phyloP scores from a whole-genome alignment of 2,797 vertebrate species.

The Potorous gilbertii region DNA sequence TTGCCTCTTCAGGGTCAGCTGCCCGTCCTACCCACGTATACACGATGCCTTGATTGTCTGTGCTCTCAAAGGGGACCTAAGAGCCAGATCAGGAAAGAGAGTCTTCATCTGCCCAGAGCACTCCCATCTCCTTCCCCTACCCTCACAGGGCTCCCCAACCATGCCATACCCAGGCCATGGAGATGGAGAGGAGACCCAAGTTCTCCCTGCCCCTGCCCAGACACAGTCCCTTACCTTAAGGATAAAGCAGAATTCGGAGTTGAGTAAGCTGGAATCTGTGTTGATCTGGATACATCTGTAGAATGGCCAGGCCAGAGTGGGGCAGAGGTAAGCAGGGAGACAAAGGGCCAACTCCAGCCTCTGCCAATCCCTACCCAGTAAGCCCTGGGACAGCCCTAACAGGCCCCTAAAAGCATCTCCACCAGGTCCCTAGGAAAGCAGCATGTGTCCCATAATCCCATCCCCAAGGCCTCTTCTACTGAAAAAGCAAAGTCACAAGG shows the following conservation, averaged over 20 bases:
- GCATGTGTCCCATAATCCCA: too few relatives aligned
- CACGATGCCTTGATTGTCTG: conserved; percentile 98
- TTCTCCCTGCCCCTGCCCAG: neutral
- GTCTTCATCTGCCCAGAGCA: neutral
- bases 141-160: neutral
- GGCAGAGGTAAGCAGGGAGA: neutral
- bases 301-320: rapidly evolving
- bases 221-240: conserved; percentile 89
- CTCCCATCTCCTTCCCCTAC: neutral
- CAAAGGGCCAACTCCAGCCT: neutral
- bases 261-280: conserved; percentile 94
- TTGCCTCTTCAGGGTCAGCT: conserved; percentile 96
- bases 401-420: neutral
- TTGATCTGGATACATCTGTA: conserved; percentile 95
- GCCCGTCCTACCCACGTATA: conserved; percentile 99
- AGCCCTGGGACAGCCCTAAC: neutral
- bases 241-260: conserved; percentile 98
- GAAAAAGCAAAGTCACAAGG: neutral
- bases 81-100: too few relatives aligned
- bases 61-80: conserved; percentile 98
- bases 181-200: too few relatives aligned
- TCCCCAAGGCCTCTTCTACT: too few relatives aligned
- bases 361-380: rapidly evolving
- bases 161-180: neutral
- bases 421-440: neutral